phyloP scores from a whole-genome alignment of 2,113 vertebrate species.

The Pterocles burchelli region DNA sequence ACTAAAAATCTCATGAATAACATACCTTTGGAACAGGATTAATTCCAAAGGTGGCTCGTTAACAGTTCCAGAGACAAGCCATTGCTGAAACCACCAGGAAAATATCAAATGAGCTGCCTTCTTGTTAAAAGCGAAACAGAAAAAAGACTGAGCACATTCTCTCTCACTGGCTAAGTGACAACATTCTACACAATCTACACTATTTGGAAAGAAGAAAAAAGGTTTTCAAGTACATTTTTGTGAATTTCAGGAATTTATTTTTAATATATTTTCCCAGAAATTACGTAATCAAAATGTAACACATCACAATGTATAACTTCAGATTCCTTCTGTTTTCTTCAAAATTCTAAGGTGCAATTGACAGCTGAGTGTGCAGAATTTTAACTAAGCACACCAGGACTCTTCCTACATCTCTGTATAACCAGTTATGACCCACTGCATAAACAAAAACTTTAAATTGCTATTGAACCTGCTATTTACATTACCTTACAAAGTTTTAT shows the following conservation, averaged over 20 bases:
- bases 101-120: background rate
- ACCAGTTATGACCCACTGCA: background rate
- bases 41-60: background rate
- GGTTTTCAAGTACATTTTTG: background rate
- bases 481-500: background rate
- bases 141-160: background rate
- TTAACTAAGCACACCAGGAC: background rate
- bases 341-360: background rate
- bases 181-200: background rate
- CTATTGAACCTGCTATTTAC: background rate
- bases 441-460: background rate
- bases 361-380: background rate
- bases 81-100: background rate
- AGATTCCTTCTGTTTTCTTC: background rate
- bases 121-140: background rate
- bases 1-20: background rate
- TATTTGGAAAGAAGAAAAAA: background rate
- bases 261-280: background rate
- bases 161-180: background rate
- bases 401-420: background rate
- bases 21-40: background rate
- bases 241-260: background rate
- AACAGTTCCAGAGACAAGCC: background rate
- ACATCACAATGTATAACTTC: background rate
- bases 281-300: background rate